Base-by-base conservation (phyloP, 2,888 invertebrate genomes). In the Athalia rosae region DNA sequence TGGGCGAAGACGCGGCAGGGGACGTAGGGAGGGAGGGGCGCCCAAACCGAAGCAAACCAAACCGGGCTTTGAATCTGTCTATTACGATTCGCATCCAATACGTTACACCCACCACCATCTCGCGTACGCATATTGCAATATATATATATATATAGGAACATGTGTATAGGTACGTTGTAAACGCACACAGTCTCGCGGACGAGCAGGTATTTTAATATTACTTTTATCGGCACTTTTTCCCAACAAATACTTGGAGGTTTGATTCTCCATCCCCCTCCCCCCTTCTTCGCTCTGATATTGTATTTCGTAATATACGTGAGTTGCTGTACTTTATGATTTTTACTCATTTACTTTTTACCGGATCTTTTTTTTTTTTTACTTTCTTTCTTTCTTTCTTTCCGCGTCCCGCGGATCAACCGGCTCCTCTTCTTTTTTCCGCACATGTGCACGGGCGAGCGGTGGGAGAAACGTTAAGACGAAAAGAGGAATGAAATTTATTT, bases 1-100 rank as follows among this genome's bases (percentile, higher is more conserved):
- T 7, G 13, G 43, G 11, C 71, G 9, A 47, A 71, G 6, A 71
- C 41, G 43, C 15, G 7, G 76, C 67, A 56, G 76, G 69, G 63
- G 78, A 76, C 74, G 74, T 74, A 56, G 77, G 74, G 2, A 28
- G 28, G 28, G 28, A 28, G 28, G 28, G 28, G 28, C 28, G 28
- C 28, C 28, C 28, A 28, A 28, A 28, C 28, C 80, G 80, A 78
- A 81, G 81, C 82, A 80, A 83, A 84, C 83, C 79, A 84, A 86
- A 85, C 85, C 84, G 83, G 82, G 82, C 82, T 81, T 81, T 83
- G 83, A 82, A 81, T 85, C 86, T 85, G 85, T 86, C 85, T 81
- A 81, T 81, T 81, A 83, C 85, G 83, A 86, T 85, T 85, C 81
- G 81, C 83, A 80, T 83, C 83, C 85, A 85, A 85, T 85, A 86